Evolutionary conservation across 2,888 invertebrate genomes (phyloP), one percentile per base, ranked within the genome.

Genomic region (Campoplex nolae): DNA sequence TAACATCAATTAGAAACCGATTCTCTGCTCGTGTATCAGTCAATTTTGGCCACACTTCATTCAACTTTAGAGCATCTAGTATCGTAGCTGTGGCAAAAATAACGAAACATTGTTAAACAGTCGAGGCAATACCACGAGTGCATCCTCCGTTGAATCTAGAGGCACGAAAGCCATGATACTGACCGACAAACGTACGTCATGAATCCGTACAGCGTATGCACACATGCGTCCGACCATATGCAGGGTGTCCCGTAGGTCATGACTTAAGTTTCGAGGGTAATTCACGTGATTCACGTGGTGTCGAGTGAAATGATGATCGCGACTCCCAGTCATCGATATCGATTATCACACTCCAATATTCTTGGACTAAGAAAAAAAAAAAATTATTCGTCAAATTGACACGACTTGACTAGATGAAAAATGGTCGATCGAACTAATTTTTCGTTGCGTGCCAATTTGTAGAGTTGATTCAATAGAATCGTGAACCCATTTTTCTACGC

Each of bases 101-200:
- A 32, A 48, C 58, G 62, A 76, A 62, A 76, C 28, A 62, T 42
- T 38, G 42, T 38, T 42, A 2, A 58, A 58, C 13, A 42, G 42
- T 45, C 58, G 11, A 42, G 16, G 8, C 45, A 32, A 77, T 16
- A 16, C n/a, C 16, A 38, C 65, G 65, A 67, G 48, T 65, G 76
- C 65, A 77, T 77, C 45, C 62, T 48, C 45, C 42, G 51, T 77
- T 35, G 48, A 65, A 67, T 65, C 51, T 42, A 16, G 76, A 35
- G 48, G 51, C 48, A 67, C 23, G 58, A 75, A 75, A 75, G 75
- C 58, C 58, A 75, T 75, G 75, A 58, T 75, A 75, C 75, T 58
- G 75, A 58, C 75, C 75, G 75, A 56, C 58, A 75, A 58, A 75
- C 58, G 58, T 58, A 58, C 56, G 48, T 45, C 38, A 58, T 28